phyloP scores from a whole-genome alignment of 2,888 invertebrate genomes.

The Agrotis exclamationis region DNA sequence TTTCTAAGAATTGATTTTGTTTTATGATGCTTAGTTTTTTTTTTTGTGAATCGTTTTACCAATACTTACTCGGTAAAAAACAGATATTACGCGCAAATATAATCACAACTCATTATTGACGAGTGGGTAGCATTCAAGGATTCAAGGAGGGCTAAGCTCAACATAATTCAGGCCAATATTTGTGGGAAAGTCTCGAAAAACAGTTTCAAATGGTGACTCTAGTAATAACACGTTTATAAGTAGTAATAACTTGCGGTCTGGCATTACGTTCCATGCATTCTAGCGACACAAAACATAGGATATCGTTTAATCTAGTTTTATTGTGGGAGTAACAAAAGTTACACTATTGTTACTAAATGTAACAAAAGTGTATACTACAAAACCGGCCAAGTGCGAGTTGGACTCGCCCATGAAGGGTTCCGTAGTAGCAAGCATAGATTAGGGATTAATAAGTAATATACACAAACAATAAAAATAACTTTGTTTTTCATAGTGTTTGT shows the following conservation, averaged over 20 bases:
- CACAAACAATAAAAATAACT: too few relatives aligned
- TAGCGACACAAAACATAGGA: constrained; percentile 42
- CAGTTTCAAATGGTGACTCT: constrained; percentile 68
- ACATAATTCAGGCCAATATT: constrained; percentile 40
- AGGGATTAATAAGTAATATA: too few relatives aligned
- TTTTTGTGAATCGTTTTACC: constrained; percentile 3
- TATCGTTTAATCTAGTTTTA: constrained; percentile 43
- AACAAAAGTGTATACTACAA: too few relatives aligned
- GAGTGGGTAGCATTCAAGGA: constrained; percentile 55
- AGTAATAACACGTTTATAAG: constrained; percentile 78
- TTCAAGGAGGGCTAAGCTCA: constrained; percentile 58
- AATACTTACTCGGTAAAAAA: constrained; percentile 28
- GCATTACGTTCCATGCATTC: constrained; percentile 68
- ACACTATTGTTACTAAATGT: too few relatives aligned
- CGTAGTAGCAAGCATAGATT: too few relatives aligned
- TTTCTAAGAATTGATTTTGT: constrained; percentile 5
- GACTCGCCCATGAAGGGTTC: too few relatives aligned
- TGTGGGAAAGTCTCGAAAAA: constrained; percentile 42
- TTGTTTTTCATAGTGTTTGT: too few relatives aligned
- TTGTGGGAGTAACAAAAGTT: constrained; percentile 27
- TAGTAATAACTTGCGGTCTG: constrained; percentile 74
- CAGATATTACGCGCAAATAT: constrained; percentile 34
- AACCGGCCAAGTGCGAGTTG: too few relatives aligned
- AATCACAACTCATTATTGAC: constrained; percentile 34
- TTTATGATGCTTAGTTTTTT: constrained; percentile 17